These are phyloP conservation scores for Colius striatus DNA, from an alignment of 2,113 vertebrate genomes.

Conservation along the genomic window DNA sequence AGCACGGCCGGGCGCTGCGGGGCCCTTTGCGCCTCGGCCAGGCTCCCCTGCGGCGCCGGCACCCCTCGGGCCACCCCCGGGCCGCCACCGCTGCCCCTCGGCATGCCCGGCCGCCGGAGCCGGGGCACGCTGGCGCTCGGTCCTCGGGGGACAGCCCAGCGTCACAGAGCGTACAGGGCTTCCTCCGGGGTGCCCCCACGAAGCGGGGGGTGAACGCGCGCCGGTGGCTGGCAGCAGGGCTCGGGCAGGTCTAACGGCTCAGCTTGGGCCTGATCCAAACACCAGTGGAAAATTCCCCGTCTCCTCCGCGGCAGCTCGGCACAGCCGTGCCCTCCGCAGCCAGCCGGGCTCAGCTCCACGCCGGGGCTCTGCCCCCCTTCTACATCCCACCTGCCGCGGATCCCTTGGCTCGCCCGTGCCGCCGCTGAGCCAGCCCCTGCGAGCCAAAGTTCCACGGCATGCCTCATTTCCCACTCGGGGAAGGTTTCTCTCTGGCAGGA, in stretches of 20 bases:
- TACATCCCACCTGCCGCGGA: background rate
- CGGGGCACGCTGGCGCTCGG: accelerated
- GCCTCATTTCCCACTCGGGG: background rate
- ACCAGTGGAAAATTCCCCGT: constrained; percentile 60
- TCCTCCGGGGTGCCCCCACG: background rate
- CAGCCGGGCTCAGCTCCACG: background rate
- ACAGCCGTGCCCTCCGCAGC: background rate
- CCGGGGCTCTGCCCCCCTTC: background rate
- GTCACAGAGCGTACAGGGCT: accelerated
- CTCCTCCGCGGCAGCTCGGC: background rate
- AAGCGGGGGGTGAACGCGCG: background rate
- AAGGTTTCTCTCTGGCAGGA: background rate
- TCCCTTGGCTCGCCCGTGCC: accelerated
- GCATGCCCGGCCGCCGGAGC: background rate
- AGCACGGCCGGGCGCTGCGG: background rate
- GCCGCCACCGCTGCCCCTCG: background rate
- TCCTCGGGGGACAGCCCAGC: background rate
- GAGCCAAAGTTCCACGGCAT: background rate
- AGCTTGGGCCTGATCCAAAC: constrained; percentile 48
- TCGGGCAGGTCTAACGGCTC: background rate
- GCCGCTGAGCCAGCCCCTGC: background rate
- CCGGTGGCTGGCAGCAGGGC: background rate
- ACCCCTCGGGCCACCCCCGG: background rate
- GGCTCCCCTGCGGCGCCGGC: background rate
- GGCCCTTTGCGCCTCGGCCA: background rate